Evolutionary conservation across 2,113 vertebrate genomes (phyloP), one percentile per base, ranked within the genome.

Genomic region (Macrotus californicus): DNA sequence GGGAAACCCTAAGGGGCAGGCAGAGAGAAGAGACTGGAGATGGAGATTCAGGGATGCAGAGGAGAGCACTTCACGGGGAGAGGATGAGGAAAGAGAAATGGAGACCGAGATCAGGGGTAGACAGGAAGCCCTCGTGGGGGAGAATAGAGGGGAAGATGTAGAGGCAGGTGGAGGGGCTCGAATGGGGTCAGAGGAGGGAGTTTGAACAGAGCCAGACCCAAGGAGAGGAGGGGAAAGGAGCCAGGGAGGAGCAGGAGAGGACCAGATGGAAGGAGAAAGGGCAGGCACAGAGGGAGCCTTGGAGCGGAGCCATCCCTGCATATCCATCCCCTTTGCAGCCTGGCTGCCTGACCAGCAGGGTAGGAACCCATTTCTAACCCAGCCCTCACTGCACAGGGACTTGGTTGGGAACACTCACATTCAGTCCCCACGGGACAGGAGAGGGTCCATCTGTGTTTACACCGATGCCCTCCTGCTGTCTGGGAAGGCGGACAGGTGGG

Each of bases 381-480:
- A 0, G 46, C 22, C 86, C 54, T 70, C 46, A 5, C 46, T 48
- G 52, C 31, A 3, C 4, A 0, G 73, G 84, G 73, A 85, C 92
- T 92, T 54, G 0, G 69, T 92, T 54, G 0, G 69, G 76, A 84
- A 88, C 77, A 29, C 72, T 67, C 87, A 91, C 48, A 54, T 89
- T 93, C 48, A 14, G 76, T 56, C 73, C 86, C 89, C 67, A 34
- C 2, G 83, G 94, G 94, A 77, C 36, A 2, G 18, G 31, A 59
- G 21, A n/a, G 75, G 61, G 69, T 43, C 46, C 64, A 91, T 46
- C 18, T 36, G 50, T 95, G 94, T 96, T 94, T 94, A 93, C 26
- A 0, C 14, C 50, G 31, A 22, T 7, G 70, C 34, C 64, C 81
- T 93, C 89, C 79, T 46, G 59, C 87, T 67, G n/a, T 43, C 87